phyloP scores from a whole-genome alignment of 2,113 vertebrate species.

The Eubucco bourcierii region DNA sequence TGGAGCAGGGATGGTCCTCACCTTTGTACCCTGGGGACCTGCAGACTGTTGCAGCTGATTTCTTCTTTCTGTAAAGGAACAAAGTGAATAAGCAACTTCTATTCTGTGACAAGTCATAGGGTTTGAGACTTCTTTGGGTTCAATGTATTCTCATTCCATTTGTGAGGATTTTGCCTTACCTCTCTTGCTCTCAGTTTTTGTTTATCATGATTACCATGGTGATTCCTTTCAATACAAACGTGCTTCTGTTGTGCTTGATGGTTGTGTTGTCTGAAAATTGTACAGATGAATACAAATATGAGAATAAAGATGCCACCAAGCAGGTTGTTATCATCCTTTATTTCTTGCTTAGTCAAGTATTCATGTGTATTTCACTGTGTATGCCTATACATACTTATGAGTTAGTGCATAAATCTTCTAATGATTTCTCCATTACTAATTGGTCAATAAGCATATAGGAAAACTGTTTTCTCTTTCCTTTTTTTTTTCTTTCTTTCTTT shows the following conservation, averaged over 20 bases:
- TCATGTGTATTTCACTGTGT: background rate
- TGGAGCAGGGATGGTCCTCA: background rate
- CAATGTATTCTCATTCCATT: background rate
- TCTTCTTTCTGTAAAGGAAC: fast-evolving
- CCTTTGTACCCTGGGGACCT: fast-evolving
- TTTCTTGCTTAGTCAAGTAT: background rate
- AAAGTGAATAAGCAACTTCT: background rate
- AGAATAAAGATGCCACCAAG: background rate
- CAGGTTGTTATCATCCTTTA: background rate
- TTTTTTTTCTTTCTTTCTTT: background rate
- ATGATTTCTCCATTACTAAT: background rate
- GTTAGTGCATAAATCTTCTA: background rate
- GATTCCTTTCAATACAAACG: background rate
- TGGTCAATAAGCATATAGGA: background rate
- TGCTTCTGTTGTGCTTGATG: background rate
- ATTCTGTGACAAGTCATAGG: background rate
- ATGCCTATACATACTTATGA: background rate
- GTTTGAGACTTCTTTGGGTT: background rate
- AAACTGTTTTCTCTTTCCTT: background rate
- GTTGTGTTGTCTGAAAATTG: background rate
- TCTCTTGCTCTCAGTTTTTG: background rate
- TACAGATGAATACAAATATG: background rate
- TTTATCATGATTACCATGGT: background rate
- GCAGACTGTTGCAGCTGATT: background rate
- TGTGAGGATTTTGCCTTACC: background rate